These are phyloP conservation scores for Hyaena hyaena DNA, from an alignment of 2,113 vertebrate genomes.

Conservation along the genomic window DNA sequence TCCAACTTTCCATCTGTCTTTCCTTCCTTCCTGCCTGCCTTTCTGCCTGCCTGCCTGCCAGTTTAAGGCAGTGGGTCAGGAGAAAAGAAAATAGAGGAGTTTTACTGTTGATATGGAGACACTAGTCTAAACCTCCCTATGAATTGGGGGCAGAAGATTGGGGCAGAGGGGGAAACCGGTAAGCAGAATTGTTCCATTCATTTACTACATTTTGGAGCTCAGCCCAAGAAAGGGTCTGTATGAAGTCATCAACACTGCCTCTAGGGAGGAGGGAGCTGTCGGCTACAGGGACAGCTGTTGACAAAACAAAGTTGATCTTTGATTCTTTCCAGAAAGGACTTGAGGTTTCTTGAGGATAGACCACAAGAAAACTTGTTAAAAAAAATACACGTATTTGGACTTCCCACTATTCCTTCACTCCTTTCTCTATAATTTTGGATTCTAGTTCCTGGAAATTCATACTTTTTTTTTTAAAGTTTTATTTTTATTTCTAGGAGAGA, in stretches of 20 bases:
- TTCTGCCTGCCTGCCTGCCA: not conserved
- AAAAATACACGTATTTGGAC: not conserved
- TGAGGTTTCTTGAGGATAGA: constrained; percentile 37
- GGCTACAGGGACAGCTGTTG: not conserved
- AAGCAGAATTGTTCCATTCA: not conserved
- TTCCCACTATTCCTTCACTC: not conserved
- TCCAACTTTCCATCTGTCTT: not conserved
- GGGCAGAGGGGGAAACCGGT: not conserved
- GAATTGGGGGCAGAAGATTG: not conserved
- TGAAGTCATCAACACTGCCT: not conserved
- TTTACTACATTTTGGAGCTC: not conserved
- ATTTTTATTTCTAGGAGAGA: no score
- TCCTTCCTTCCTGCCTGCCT: not conserved
- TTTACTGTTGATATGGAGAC: not conserved
- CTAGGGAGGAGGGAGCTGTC: not conserved
- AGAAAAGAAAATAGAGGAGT: constrained; percentile 35
- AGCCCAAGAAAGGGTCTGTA: not conserved
- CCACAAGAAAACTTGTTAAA: not conserved
- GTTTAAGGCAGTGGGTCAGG: not conserved
- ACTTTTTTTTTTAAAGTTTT: not conserved
- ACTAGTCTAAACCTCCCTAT: not conserved
- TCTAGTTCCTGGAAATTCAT: not conserved
- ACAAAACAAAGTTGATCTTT: not conserved
- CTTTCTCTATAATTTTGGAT: not conserved
- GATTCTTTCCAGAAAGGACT: constrained; percentile 10